phyloP scores from a whole-genome alignment of 1,140 invertebrate genomes.

The Lepidurus apus region DNA sequence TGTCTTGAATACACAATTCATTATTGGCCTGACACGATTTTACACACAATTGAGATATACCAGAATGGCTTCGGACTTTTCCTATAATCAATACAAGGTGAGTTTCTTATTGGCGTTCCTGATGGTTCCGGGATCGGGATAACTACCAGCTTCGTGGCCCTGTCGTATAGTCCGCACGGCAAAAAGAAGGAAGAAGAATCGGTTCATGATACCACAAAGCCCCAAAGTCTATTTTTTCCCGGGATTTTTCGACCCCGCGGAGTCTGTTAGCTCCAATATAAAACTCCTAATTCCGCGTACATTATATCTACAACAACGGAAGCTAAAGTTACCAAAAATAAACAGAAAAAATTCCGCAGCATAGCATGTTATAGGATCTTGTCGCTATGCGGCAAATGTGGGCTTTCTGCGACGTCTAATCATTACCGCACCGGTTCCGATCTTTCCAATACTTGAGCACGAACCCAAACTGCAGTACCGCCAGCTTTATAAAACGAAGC shows the following conservation, averaged over 20 bases:
- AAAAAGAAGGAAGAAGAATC: background rate
- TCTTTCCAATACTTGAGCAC: constrained; percentile 3
- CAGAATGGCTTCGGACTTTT: background rate
- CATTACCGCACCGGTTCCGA: background rate
- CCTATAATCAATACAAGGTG: constrained; percentile 19
- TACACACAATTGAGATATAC: background rate
- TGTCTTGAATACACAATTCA: too few species aligned
- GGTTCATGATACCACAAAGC: constrained; percentile 17
- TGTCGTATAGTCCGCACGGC: background rate
- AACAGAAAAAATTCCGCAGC: background rate
- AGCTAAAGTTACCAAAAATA: background rate
- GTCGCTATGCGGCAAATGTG: background rate
- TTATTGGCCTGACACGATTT: background rate
- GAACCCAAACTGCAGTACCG: background rate
- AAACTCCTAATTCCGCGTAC: background rate
- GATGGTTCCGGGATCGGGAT: background rate
- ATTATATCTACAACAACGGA: background rate
- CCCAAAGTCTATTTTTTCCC: background rate
- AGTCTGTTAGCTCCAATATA: background rate
- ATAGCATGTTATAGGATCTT: background rate
- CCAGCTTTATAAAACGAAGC: background rate
- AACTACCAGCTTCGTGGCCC: background rate
- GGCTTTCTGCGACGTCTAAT: constrained; percentile 9
- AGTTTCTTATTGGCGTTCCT: background rate
- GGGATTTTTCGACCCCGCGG: background rate